Evolutionary conservation across 2,113 vertebrate species (phyloP), one percentile per base, ranked within the genome.

Genomic region (Argyrosomus japonicus): DNA sequence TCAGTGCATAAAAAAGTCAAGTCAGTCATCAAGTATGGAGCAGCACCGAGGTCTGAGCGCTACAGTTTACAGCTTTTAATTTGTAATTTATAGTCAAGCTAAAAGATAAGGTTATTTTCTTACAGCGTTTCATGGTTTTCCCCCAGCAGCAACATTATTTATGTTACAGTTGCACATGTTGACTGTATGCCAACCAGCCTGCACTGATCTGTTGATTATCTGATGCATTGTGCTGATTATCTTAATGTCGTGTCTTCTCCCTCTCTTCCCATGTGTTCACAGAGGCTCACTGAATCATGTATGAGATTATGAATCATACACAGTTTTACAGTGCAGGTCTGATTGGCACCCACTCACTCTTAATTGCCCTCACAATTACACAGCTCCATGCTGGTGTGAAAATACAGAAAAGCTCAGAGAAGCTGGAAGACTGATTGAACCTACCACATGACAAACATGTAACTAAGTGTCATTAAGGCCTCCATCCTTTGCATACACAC

Each of bases 351-450:
- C 23, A n/a, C 7, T 40, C 19, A 18, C 47, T 73, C 32, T 45
- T 56, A 71, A 83, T 87, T 81, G 15, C 57, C 62, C 48, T 58
- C 79, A 58, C 68, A 81, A 65, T 64, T 32, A 68, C 27, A 5
- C 36, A 61, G 45, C 77, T 78, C 27, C 18, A 62, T 17, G 15
- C 25, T 58, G 21, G 48, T 70, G 70, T 60, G 60, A 86, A 79
- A 86, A 67, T 23, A 67, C 69, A 70, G 78, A 51, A 78, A 81
- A 74, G 73, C 53, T 18, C 25, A 60, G 71, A 73, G 57, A 19
- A 45, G 61, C 1, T 80, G 18, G 54, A 71, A 40, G 51, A 50
- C n/a, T 15, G 82, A 81, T 51, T 81, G 19, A 65, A 51, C 32
- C 58, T n/a, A 25, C 84, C 75, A 61, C 32, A 73, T 47, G 25